phyloP scores from a whole-genome alignment of 2,888 invertebrate genomes.

The Caenorhabditis sp. region DNA sequence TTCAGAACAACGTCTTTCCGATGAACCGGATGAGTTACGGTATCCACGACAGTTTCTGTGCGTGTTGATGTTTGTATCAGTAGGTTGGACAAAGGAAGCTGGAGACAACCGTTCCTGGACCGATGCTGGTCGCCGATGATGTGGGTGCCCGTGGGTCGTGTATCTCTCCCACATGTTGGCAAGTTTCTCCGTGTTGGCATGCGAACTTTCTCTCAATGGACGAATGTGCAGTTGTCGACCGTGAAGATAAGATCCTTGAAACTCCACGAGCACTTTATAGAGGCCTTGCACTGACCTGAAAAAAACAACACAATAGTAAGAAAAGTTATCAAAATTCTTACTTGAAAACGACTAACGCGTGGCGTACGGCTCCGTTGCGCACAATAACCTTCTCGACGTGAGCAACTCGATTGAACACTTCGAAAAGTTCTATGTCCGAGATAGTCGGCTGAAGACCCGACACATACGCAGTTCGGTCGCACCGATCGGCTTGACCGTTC shows the following conservation, averaged over 20 bases:
- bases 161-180: constrained; percentile 17
- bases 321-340: too few relatives aligned
- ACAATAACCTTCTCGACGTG: constrained; percentile 59
- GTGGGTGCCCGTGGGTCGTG: neutral
- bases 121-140: constrained; percentile 7
- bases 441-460: constrained; percentile 49
- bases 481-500: constrained; percentile 52
- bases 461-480: constrained; percentile 57
- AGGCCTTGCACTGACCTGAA: constrained; percentile 46
- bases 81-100: neutral
- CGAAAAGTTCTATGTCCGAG: constrained; percentile 54
- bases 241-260: constrained; percentile 38
- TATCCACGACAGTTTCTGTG: constrained; percentile 13
- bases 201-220: constrained; percentile 51
- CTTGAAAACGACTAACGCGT: constrained; percentile 56
- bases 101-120: constrained; percentile 15
- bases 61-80: neutral
- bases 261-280: constrained; percentile 41
- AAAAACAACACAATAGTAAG: neutral
- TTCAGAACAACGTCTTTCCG: constrained; percentile 1
- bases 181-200: constrained; percentile 32
- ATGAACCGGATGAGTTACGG: constrained; percentile 19
- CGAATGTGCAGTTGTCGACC: constrained; percentile 53
- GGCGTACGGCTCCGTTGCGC: constrained; percentile 34
- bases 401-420: constrained; percentile 52